Evolutionary conservation across 2,797 vertebrate species (phyloP).

Genomic region (Naso thynnoides): DNA sequence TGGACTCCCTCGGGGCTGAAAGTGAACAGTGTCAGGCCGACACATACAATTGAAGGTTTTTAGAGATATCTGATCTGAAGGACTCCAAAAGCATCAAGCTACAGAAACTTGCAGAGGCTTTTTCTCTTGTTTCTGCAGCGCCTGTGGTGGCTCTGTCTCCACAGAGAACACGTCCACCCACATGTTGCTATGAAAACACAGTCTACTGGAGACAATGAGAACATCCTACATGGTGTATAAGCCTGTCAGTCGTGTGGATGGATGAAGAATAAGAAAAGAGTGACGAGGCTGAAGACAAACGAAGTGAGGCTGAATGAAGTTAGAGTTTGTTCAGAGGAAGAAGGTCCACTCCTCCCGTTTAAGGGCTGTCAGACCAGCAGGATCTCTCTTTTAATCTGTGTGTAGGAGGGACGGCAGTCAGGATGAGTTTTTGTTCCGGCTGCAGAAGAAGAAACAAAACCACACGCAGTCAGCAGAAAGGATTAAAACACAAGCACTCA

Average conservation of each 20-base stretch:
- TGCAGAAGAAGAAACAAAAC: constrained; percentile 8
- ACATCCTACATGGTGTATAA: constrained; percentile 44
- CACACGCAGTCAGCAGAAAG: constrained; percentile 7
- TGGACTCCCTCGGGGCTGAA: constrained; percentile 6
- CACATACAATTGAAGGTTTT: constrained; percentile 18
- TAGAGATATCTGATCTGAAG: constrained; percentile 38
- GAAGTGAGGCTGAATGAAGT: neutral
- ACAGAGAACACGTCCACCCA: constrained; percentile 48
- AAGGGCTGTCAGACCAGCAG: constrained; percentile 48
- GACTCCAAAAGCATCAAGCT: neutral
- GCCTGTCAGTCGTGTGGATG: constrained; percentile 41
- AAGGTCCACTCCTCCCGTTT: constrained; percentile 49
- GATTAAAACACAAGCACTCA: constrained; percentile 3
- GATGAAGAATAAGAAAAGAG: constrained; percentile 34
- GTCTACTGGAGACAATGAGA: constrained; percentile 44
- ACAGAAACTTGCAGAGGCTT: constrained; percentile 17
- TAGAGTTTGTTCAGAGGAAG: constrained; percentile 24
- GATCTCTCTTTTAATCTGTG: constrained; percentile 36
- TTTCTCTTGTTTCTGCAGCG: constrained; percentile 6
- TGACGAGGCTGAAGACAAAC: constrained; percentile 37
- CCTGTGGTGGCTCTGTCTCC: constrained; percentile 35
- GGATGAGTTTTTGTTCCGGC: neutral
- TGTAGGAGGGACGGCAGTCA: constrained; percentile 35
- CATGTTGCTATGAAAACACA: constrained; percentile 37
- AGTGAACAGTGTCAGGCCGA: constrained; percentile 3